These are phyloP conservation scores for Sesia apiformis DNA, from an alignment of 2,888 invertebrate species.

Conservation along the genomic window DNA sequence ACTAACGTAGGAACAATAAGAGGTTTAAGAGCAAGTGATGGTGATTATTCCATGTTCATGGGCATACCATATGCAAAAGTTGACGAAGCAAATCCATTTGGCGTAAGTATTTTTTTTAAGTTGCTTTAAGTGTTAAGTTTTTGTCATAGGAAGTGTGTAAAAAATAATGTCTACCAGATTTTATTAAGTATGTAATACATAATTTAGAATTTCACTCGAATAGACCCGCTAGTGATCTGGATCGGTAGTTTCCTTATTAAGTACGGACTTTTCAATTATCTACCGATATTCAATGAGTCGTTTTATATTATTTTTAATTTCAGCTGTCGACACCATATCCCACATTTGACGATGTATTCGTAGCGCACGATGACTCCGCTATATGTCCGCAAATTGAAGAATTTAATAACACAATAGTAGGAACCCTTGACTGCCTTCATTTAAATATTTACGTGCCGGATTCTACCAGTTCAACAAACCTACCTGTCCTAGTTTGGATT, in stretches of 20 bases:
- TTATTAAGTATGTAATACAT: no score
- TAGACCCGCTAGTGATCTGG: no score
- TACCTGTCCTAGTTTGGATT: conserved; percentile 41
- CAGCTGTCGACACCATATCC: conserved; percentile 31
- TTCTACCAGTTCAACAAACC: conserved; percentile 21
- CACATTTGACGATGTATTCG: conserved; percentile 27
- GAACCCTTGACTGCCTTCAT: conserved; percentile 35
- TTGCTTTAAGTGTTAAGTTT: neutral
- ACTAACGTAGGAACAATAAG: conserved; percentile 25
- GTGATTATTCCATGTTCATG: conserved; percentile 35
- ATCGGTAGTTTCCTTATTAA: no score
- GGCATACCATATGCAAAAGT: conserved; percentile 49
- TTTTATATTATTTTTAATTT: neutral
- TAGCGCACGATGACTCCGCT: conserved; percentile 37
- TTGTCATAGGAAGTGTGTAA: neutral
- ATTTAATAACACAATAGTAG: conserved; percentile 14
- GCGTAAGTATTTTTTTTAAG: conserved; percentile 26
- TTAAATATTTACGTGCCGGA: conserved; percentile 39
- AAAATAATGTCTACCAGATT: no score
- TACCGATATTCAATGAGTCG: no score
- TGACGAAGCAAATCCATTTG: conserved; percentile 38
- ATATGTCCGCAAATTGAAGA: conserved; percentile 37
- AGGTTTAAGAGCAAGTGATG: conserved; percentile 25
- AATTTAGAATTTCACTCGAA: no score
- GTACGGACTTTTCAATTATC: no score